Evolutionary conservation across 2,888 invertebrate species (phyloP).

Genomic region (Dryococelus australis): DNA sequence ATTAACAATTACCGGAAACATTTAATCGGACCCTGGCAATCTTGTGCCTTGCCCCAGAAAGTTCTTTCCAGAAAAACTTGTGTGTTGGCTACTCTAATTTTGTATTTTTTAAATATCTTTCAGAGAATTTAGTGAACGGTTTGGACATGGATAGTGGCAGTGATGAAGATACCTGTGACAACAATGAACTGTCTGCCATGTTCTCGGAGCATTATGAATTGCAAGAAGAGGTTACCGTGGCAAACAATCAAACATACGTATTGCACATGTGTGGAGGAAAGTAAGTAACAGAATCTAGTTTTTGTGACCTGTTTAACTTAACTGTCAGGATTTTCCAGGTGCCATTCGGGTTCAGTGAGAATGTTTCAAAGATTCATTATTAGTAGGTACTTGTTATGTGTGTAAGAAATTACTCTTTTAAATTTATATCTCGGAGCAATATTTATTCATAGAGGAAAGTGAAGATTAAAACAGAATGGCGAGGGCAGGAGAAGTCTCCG

Average conservation of each 20-base stretch:
- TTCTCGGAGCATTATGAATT: slow-evolving; percentile 52
- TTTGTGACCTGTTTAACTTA: not conserved
- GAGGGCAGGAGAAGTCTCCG: no score
- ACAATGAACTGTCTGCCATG: slow-evolving; percentile 49
- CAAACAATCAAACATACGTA: slow-evolving; percentile 66
- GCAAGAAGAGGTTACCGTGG: slow-evolving; percentile 62
- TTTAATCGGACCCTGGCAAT: no score
- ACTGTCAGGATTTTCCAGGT: not conserved
- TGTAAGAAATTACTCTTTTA: no score
- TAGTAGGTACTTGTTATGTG: no score
- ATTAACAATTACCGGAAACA: no score
- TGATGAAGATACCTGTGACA: slow-evolving; percentile 54
- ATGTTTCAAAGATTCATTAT: no score
- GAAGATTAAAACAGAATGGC: no score
- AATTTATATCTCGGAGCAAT: no score
- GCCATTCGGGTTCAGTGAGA: no score
- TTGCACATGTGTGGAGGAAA: slow-evolving; percentile 66
- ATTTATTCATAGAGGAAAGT: no score
- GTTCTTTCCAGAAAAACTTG: no score
- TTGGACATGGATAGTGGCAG: slow-evolving; percentile 2
- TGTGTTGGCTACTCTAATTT: not conserved
- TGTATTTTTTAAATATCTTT: not conserved
- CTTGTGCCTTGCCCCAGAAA: no score
- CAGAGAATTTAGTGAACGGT: not conserved
- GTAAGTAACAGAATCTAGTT: slow-evolving; percentile 54